These are phyloP conservation scores for Periphyllus acericola DNA, from an alignment of 2,888 invertebrate genomes.

Conservation along the genomic window DNA sequence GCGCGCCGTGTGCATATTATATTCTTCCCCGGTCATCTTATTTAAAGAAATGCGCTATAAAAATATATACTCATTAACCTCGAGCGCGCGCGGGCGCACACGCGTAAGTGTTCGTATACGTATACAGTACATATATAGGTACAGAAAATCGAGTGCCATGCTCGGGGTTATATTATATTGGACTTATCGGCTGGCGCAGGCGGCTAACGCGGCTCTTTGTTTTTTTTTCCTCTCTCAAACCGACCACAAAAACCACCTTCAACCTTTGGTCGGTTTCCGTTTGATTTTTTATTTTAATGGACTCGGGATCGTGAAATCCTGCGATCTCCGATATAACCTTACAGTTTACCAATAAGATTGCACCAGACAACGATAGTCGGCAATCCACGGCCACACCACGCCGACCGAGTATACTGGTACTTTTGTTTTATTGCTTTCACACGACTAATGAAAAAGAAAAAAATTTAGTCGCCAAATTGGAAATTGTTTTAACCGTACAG, in stretches of 20 bases:
- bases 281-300: conserved; percentile 25
- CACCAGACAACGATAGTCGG: neutral
- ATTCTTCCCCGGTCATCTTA: neutral
- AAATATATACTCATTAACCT: conserved; percentile 40
- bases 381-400: neutral
- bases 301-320: conserved; percentile 39
- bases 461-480: neutral
- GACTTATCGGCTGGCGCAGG: neutral
- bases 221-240: neutral
- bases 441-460: neutral
- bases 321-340: neutral
- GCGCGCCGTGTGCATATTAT: neutral
- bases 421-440: conserved; percentile 41
- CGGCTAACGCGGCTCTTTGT: neutral
- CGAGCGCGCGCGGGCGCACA: neutral
- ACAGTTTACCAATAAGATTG: conserved; percentile 25
- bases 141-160: neutral
- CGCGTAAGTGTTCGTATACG: neutral
- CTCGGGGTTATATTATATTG: neutral
- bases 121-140: neutral
- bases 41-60: neutral
- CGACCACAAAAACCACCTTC: conserved; percentile 23
- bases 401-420: neutral
- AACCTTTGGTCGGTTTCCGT: conserved; percentile 12
- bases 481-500: neutral